Conservation (phyloP, 2,888 invertebrate genomes). For the Tipula unca region DNA sequence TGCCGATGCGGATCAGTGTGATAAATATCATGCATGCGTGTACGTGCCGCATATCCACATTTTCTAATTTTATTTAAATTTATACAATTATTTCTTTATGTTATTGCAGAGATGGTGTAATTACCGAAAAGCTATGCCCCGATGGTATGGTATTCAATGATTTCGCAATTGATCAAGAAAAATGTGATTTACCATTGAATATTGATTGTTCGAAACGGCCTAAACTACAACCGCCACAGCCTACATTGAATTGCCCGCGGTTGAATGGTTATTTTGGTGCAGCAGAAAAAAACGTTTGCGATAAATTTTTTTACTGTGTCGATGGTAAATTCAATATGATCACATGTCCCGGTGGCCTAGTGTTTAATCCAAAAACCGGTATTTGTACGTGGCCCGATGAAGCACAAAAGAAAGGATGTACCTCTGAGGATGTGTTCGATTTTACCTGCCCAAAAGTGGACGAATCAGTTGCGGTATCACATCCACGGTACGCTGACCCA, state of each 20-base stretch:
- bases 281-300: slow-evolving; percentile 66
- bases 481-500: slow-evolving; percentile 79
- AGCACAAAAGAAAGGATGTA: slow-evolving; percentile 78
- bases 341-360: slow-evolving; percentile 76
- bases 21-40: slow-evolving; percentile 78
- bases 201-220: slow-evolving; percentile 73
- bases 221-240: slow-evolving; percentile 64
- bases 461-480: slow-evolving; percentile 61
- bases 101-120: slow-evolving; percentile 53
- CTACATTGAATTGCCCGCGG: slow-evolving; percentile 65
- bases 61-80: no score
- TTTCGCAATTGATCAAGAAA: slow-evolving; percentile 70
- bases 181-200: slow-evolving; percentile 79
- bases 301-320: slow-evolving; percentile 82
- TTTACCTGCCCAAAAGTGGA: slow-evolving; percentile 76
- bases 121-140: slow-evolving; percentile 71
- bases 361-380: slow-evolving; percentile 80
- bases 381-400: slow-evolving; percentile 92
- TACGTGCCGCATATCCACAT: slow-evolving; percentile 31
- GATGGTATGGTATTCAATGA: slow-evolving; percentile 89
- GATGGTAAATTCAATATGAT: slow-evolving; percentile 86
- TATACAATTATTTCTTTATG: neutral
- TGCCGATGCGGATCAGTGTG: slow-evolving; percentile 78
- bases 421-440: slow-evolving; percentile 73
- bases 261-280: slow-evolving; percentile 84